Evolutionary conservation across 1,140 invertebrate species (phyloP).

Genomic region (Aphelenchoides fujianensis): DNA sequence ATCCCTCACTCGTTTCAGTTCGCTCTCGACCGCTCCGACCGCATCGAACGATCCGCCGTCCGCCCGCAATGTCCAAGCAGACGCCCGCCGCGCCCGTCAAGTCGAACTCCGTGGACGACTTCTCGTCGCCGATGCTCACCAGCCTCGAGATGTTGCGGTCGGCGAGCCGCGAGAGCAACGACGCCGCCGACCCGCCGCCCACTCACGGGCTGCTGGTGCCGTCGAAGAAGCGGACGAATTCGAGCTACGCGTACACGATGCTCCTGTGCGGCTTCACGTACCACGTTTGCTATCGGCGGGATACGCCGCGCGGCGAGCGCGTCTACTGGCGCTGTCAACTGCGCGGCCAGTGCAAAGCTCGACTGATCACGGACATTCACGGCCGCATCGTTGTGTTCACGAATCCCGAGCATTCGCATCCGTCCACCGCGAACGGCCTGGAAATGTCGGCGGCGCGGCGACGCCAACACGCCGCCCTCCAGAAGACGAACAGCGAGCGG

Average conservation of each 20-base stretch:
- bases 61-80: neutral
- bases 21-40: neutral
- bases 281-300: constrained; percentile 18
- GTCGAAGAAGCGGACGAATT: constrained; percentile 19
- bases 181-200: constrained; percentile 8
- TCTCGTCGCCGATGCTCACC: no score
- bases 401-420: constrained; percentile 19
- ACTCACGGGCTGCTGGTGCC: constrained; percentile 20
- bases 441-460: neutral
- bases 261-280: constrained; percentile 5
- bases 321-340: constrained; percentile 24
- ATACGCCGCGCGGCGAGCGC: constrained; percentile 14
- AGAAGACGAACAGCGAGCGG: no score
- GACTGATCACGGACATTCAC: constrained; percentile 17
- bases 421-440: neutral
- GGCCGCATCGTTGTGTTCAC: constrained; percentile 18
- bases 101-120: neutral
- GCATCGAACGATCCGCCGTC: no score
- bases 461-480: no score
- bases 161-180: neutral
- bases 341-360: constrained; percentile 11
- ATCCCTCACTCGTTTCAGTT: neutral
- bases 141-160: neutral
- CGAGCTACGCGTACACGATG: constrained; percentile 18
- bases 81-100: no score